A percentile compares a stretch with the other conserved stretches of the same genome.
Evolutionary conservation across 2,797 vertebrate species (phyloP).

Genomic region (Enteromius thamalakanensis): DNA sequence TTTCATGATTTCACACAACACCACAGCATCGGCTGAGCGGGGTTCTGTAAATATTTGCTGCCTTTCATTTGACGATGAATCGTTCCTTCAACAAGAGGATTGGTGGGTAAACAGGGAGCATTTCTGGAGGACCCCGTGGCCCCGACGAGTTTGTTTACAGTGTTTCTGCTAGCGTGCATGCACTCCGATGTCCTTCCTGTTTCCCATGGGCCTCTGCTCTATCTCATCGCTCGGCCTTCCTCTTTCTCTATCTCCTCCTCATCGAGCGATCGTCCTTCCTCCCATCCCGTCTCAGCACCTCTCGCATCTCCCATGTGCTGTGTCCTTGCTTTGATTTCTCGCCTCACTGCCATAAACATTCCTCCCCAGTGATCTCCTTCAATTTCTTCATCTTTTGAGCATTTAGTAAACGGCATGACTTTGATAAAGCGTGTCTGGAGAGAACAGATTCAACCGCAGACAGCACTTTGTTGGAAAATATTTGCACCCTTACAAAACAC

Average conservation of each 20-base stretch:
- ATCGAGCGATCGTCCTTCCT: constrained; percentile 49
- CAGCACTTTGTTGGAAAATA: constrained; percentile 28
- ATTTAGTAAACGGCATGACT: constrained; percentile 51
- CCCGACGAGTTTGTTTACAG: constrained; percentile 61
- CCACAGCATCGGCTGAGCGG: constrained; percentile 40
- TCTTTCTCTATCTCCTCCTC: constrained; percentile 54
- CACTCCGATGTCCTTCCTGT: constrained; percentile 58
- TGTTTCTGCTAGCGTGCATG: constrained; percentile 52
- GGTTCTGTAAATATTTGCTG: constrained; percentile 64
- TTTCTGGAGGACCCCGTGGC: constrained; percentile 49
- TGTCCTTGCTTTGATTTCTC: constrained; percentile 62
- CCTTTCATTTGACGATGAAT: constrained; percentile 54
- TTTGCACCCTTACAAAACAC: constrained; percentile 24
- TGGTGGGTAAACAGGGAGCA: constrained; percentile 57
- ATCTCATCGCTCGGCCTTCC: constrained; percentile 56
- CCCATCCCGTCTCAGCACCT: constrained; percentile 46
- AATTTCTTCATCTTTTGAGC: constrained; percentile 57
- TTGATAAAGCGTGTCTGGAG: constrained; percentile 58
- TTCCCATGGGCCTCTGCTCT: constrained; percentile 57
- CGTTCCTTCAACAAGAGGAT: constrained; percentile 53
- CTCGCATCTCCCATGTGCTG: constrained; percentile 51
- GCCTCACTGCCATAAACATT: constrained; percentile 59
- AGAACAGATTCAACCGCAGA: constrained; percentile 35
- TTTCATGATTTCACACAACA: constrained; percentile 62
- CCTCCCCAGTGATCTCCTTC: constrained; percentile 56